A percentile compares a stretch with the other conserved stretches of the same genome.
Evolutionary conservation across 2,113 vertebrate species (phyloP).

Genomic region (Callithrix jacchus): DNA sequence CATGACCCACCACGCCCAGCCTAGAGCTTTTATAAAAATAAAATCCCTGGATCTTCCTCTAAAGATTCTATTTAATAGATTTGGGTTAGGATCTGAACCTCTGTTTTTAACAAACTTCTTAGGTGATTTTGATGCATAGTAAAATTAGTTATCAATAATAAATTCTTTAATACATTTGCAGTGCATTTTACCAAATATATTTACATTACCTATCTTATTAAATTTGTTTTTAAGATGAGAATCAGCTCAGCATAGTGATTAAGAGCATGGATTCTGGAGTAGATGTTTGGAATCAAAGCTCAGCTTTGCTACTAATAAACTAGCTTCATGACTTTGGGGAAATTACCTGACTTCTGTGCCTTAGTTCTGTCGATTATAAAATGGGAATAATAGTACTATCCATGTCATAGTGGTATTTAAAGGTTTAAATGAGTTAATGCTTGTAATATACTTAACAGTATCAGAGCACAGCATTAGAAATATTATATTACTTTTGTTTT

Average conservation of each 20-base stretch:
- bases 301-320: not conserved
- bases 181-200: not conserved
- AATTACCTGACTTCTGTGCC: not conserved
- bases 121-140: not conserved
- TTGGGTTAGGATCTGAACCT: not conserved
- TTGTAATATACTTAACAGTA: not conserved
- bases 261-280: not conserved
- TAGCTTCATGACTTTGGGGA: not conserved
- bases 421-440: not conserved
- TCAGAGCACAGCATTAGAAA: not conserved
- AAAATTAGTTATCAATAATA: not conserved
- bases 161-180: not conserved
- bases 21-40: not conserved
- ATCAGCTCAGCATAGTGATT: not conserved
- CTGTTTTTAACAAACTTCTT: not conserved
- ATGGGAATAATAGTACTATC: not conserved
- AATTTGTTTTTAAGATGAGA: not conserved
- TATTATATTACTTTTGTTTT: not conserved
- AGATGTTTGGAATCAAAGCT: not conserved
- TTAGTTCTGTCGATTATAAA: not conserved
- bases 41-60: not conserved
- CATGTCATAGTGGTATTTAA: not conserved
- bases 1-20: too few relatives aligned
- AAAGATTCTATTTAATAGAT: not conserved
- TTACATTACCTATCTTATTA: not conserved